Evolutionary conservation across 2,888 invertebrate genomes (phyloP), one percentile per base, ranked within the genome.

Genomic region (Spisula solida): DNA sequence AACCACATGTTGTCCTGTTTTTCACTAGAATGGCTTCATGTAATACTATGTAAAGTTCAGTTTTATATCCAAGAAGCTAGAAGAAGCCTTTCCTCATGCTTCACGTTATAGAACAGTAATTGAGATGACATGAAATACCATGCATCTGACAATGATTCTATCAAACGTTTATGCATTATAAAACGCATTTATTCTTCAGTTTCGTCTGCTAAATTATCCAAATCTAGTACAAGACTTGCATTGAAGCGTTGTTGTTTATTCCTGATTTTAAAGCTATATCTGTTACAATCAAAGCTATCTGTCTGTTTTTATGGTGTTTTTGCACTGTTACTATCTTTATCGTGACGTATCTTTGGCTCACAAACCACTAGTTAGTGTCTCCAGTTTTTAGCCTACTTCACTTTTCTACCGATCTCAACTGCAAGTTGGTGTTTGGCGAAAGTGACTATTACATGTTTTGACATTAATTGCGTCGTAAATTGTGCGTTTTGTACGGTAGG

Each of bases 271-370:
- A 75, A 34, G 75, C 12, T 75, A 75, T 75, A 75, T 75, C 75
- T 16, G 75, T 75, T 34, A 75, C 75, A 12, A 75, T 75, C 75
- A 18, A 18, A 31, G 12, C 34, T 31, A 75, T 75, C 31, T 34
- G 8, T 16, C 31, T 34, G 75, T 12, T 18, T 31, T 75, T 75
- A 75, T 75, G 25, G 31, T 18, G 34, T 75, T 75, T 75, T 75
- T 75, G 75, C 34, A 75, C 75, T 5, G 34, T 14, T 75, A 16
- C 75, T 75, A 16, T 18, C 34, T 18, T 75, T 75, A 75, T 75
- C 75, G 18, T 31, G 75, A 75, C 75, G 31, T 31, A 75, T 75
- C 75, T 75, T 75, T 75, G 75, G 75, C 75, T 75, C 75, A 14
- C 14, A 18, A 31, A 34, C 14, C 31, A 34, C 75, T 75, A 31